Evolutionary conservation across 2,888 invertebrate genomes (phyloP), one percentile per base, ranked within the genome.

Genomic region (Petrophora chlorosata): DNA sequence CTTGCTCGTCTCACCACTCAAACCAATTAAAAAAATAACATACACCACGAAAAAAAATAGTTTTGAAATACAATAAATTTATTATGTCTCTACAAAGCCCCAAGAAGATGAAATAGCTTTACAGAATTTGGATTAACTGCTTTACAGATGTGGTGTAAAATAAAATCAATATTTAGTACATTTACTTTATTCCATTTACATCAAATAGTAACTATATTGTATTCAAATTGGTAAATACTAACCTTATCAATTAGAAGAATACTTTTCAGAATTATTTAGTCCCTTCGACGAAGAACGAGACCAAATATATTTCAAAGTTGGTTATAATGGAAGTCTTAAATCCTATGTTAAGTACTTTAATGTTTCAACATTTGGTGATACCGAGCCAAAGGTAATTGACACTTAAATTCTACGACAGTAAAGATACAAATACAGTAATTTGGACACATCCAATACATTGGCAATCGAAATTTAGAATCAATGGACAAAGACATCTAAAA

Each of bases 131-230:
- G n/a, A n/a, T n/a, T n/a, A n/a, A n/a, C n/a, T n/a, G n/a, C n/a
- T n/a, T n/a, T n/a, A n/a, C n/a, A n/a, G n/a, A n/a, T n/a, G n/a
- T n/a, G n/a, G n/a, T n/a, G n/a, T n/a, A 28, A 14, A 34, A 19
- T 30, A 34, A 41, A 15, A 13, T n/a, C 35, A 19, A 19, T 58
- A 69, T 81, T 76, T 83, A 79, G 76, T 79, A 83, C 79, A 76
- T 83, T 83, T 83, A 86, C 77, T 77, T 76, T 79, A 83, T 73
- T 75, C 64, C 69, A 78, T 85, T 79, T 85, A 86, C 84, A 85
- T 78, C 73, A 71, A 85, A 68, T 82, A 82, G 76, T 82, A 79
- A 79, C 76, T 81, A 79, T 43, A 47, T 67, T 62, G 74, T 81
- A 81, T 78, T 63, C 65, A 75, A 77, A 77, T 65, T 67, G 72